These are phyloP conservation scores for Gerosis bhagava DNA, from an alignment of 2,888 invertebrate species.

Conservation along the genomic window DNA sequence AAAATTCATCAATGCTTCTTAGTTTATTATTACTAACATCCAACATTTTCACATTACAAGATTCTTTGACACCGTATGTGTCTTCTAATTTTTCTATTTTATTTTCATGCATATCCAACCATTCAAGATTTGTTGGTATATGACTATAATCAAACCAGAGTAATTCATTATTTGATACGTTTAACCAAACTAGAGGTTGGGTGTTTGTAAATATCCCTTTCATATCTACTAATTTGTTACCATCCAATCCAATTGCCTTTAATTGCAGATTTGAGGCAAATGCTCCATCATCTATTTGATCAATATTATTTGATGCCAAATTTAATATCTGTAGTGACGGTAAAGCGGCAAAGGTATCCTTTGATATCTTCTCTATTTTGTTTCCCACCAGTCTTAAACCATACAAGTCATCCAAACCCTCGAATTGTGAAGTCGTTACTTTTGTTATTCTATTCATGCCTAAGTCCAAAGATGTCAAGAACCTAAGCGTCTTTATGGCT, in stretches of 20 bases:
- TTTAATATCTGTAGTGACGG: conserved; percentile 90
- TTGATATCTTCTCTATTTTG: conserved; percentile 88
- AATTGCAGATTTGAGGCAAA: conserved; percentile 89
- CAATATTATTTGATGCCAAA: conserved; percentile 90
- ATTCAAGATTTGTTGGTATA: conserved; percentile 88
- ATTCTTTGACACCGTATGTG: conserved; percentile 86
- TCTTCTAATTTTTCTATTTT: conserved; percentile 89
- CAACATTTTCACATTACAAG: conserved; percentile 87
- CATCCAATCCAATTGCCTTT: conserved; percentile 89
- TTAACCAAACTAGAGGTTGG: conserved; percentile 89
- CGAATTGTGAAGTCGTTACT: conserved; percentile 87
- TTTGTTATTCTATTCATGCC: conserved; percentile 90
- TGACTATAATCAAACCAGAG: conserved; percentile 92
- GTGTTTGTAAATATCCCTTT: conserved; percentile 89
- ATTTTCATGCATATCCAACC: conserved; percentile 92
- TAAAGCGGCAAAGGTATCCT: conserved; percentile 87
- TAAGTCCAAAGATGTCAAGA: conserved; percentile 89
- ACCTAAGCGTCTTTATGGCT: conserved; percentile 86
- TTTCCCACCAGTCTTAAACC: conserved; percentile 91
- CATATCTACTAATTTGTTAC: conserved; percentile 89
- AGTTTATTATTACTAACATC: conserved; percentile 90
- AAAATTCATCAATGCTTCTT: conserved; percentile 85
- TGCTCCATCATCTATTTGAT: conserved; percentile 89
- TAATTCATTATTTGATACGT: conserved; percentile 90
- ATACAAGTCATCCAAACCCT: conserved; percentile 88